Conservation (phyloP, 2,113 vertebrate genomes). For the Petrocephalus zakoni region DNA sequence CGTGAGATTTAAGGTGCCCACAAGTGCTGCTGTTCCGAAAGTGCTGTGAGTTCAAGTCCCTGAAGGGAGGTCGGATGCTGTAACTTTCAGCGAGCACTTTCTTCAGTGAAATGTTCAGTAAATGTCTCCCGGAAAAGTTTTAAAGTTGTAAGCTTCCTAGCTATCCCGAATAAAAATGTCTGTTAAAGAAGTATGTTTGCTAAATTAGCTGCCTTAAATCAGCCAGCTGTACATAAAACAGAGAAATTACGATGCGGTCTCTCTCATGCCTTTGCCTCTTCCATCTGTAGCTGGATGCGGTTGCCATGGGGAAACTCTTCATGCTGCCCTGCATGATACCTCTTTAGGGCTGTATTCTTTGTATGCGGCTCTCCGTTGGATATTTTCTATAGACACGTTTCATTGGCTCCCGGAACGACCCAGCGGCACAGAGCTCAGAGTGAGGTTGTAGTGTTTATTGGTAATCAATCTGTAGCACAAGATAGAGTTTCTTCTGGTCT, state of each 20-base stretch:
- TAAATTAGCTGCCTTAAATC: not conserved
- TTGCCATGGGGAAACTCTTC: not conserved
- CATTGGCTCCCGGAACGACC: not conserved
- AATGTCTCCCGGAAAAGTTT: not conserved
- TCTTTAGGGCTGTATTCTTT: not conserved
- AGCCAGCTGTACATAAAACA: not conserved
- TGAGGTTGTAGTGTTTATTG: not conserved
- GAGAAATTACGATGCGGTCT: not conserved
- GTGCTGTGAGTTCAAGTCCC: not conserved
- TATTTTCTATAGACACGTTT: not conserved
- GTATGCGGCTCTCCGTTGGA: not conserved
- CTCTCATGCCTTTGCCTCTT: not conserved
- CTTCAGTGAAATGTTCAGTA: not conserved
- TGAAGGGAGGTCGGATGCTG: not conserved
- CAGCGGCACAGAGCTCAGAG: not conserved
- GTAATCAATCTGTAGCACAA: not conserved
- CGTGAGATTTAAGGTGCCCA: not conserved
- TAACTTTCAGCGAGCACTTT: not conserved
- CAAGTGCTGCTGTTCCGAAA: not conserved
- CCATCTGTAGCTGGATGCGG: not conserved
- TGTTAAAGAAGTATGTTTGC: not conserved
- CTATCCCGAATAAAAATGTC: not conserved
- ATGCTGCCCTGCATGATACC: not conserved
- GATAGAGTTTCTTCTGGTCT: not conserved
- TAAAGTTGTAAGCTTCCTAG: not conserved